Evolutionary conservation across 2,888 invertebrate species (phyloP), one percentile per base, ranked within the genome.

Genomic region (Caenorhabditis afra): DNA sequence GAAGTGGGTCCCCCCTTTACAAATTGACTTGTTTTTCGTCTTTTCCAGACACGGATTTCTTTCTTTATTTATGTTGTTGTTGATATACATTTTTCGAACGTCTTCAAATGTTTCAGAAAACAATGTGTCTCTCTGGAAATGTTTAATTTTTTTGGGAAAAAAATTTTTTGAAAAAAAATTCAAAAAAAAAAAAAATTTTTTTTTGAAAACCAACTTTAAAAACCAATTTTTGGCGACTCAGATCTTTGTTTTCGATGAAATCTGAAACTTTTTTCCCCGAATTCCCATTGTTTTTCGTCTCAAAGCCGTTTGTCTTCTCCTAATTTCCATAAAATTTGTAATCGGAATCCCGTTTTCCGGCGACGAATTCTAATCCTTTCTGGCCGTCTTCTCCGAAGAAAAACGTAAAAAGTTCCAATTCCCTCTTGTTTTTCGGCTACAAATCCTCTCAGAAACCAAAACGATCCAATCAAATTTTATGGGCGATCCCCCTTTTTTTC

Each of bases 401-500:
- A 52, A 23, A 18, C 20, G 10, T 20, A 29, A 29, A 29, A 29
- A 29, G 29, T 44, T 58, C 41, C 29, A 39, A 18, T 29, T 57
- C 3, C 49, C 35, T 20, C n/a, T 45, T 62, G 8, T 37, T 62
- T 20, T 50, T 62, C 20, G 22, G 14, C 49, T 49, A 49, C 49
- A 22, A 11, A 22, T 23, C 12, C 41, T 52, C 64, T 41, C 52
- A 39, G 50, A 65, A 53, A 65, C 52, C 64, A 65, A 65, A 65
- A 65, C 64, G 64, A 65, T 65, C 64, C 64, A 65, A 65, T 65
- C 53, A 65, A 65, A 65, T 29, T 41, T 65, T 44, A 65, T 65
- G 64, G 41, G 53, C 55, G 35, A 16, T 10, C 11, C 53, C n/a
- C 37, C 53, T 53, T 29, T 16, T 12, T 53, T 29, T 53, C 53